Evolutionary conservation across 23 tunicate species (phyloP).

Genomic region (Oikopleura albicans): DNA sequence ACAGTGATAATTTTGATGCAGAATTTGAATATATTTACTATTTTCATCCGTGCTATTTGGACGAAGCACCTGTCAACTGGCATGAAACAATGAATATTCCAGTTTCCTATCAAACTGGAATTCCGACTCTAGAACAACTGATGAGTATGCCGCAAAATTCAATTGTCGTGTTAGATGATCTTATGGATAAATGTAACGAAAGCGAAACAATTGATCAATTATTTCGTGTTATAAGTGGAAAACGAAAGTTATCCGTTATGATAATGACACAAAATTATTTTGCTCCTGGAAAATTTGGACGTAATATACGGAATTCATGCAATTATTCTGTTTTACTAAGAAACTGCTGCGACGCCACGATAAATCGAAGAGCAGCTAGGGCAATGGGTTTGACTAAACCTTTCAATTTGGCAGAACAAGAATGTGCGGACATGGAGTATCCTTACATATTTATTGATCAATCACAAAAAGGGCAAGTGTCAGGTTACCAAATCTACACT

Average conservation of each 20-base stretch:
- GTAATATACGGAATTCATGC: not conserved
- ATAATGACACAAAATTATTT: not conserved
- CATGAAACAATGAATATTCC: not conserved
- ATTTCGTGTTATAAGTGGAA: not conserved
- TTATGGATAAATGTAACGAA: not conserved
- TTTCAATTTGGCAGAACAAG: not conserved
- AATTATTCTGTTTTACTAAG: not conserved
- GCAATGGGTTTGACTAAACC: not conserved
- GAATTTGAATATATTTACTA: not conserved
- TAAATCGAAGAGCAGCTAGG: not conserved
- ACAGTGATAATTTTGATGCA: not conserved
- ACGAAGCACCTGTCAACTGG: not conserved
- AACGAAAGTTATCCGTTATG: not conserved
- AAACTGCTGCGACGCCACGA: not conserved
- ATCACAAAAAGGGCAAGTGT: not conserved
- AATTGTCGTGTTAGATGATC: not conserved
- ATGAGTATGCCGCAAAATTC: not conserved
- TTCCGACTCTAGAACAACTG: not conserved
- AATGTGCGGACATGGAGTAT: not conserved
- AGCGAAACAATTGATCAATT: not conserved
- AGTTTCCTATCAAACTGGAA: not conserved
- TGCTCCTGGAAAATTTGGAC: not conserved
- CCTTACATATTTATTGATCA: constrained; percentile 6
- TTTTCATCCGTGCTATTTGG: not conserved
- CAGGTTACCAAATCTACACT: not conserved